phyloP scores from a whole-genome alignment of 1,140 invertebrate species.

The Philaenus spumarius region DNA sequence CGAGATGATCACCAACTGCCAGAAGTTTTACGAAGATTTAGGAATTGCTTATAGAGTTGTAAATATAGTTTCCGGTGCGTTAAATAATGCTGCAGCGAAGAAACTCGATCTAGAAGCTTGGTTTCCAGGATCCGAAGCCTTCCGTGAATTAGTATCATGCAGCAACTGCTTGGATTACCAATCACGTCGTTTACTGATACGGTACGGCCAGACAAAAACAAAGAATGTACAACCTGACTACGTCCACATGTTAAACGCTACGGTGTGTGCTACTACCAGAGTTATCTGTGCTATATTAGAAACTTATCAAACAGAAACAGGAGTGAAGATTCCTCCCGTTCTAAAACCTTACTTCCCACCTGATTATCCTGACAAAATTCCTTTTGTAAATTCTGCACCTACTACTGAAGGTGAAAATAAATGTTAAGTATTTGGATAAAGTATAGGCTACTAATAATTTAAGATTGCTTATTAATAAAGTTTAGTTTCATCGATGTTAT shows the following conservation, averaged over 20 bases:
- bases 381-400: slow-evolving; percentile 97
- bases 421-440: too few relatives aligned
- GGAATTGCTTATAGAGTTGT: slow-evolving; percentile 95
- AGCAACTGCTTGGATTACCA: slow-evolving; percentile 99
- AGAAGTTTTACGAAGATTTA: slow-evolving; percentile 84
- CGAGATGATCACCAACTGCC: slow-evolving; percentile 97
- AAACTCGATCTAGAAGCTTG: slow-evolving; percentile 98
- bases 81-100: slow-evolving; percentile 98
- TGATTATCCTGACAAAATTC: slow-evolving; percentile 70
- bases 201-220: slow-evolving; percentile 98
- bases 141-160: slow-evolving; percentile 96
- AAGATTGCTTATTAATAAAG: too few relatives aligned
- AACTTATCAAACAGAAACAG: slow-evolving; percentile 92
- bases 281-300: slow-evolving; percentile 97
- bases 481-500: too few relatives aligned
- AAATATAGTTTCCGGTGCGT: slow-evolving; percentile 96
- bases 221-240: slow-evolving; percentile 83
- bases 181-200: slow-evolving; percentile 71
- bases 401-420: slow-evolving; percentile 84
- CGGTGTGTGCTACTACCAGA: slow-evolving; percentile 97
- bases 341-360: slow-evolving; percentile 82
- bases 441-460: too few relatives aligned
- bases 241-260: slow-evolving; percentile 99
- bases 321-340: slow-evolving; percentile 80
- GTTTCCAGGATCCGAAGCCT: slow-evolving; percentile 94